Base-by-base conservation (phyloP, 2,797 vertebrate genomes). In the Myoxocephalus aenaeus region DNA sequence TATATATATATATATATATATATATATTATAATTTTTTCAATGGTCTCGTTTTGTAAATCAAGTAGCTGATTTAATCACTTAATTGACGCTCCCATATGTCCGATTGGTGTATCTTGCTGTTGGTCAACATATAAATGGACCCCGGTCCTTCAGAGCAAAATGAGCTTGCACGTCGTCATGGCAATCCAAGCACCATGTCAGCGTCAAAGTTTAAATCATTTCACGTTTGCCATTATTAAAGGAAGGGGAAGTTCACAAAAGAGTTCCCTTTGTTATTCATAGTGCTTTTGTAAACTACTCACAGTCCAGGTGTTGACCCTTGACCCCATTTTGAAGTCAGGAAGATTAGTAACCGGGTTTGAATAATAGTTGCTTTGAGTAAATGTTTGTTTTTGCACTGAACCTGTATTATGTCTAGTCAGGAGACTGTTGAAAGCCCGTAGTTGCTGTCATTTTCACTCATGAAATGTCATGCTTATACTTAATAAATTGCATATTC, bases 261-360 rank as follows among this genome's bases (percentile, higher is more conserved):
- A 38, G 34, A 51, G 20, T 44, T 59, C 29, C 44, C 20, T 36
- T 56, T 48, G 25, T 65, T 68, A 22, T 54, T 12, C 18, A 18
- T 36, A 3, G 20, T 57, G n/a, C 34, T 75, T 73, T 17, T 65
- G 57, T 18, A 61, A 73, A 53, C 42, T 14, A 18, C 40, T 61
- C 56, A 40, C 54, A 61, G 13, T 40, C 18, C 15, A 29, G 7
- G 20, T 22, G 25, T 65, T 65, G 68, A 65, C 51, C 44, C 22
- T 17, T 51, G 54, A 50, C 32, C 53, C 64, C 5, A n/a, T 17
- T 12, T 48, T 42, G 27, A 63, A 57, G 12, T 64, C 29, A 32
- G 36, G 38, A 44, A 13, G 57, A 11, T 50, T 29, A 59, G 32
- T 27, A 50, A 38, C 11, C 14, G 25, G 15, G 22, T 62, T 40